Evolutionary conservation across 2,797 vertebrate species (phyloP).

Genomic region (Pseudochaenichthys georgianus): DNA sequence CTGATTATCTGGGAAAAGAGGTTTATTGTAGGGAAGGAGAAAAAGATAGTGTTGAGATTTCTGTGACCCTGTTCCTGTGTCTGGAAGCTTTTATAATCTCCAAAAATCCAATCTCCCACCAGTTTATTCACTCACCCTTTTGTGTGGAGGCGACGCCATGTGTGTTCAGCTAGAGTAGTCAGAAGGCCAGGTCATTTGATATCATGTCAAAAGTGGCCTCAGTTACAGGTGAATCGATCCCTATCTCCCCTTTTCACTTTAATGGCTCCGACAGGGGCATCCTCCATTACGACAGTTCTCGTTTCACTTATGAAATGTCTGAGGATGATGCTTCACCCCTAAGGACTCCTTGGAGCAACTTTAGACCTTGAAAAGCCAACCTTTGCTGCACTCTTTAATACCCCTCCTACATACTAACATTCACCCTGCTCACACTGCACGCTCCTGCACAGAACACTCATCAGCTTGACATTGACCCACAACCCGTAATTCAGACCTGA

Average conservation of each 20-base stretch:
- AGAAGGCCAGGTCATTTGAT: slow-evolving; percentile 79
- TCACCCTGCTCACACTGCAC: slow-evolving; percentile 24
- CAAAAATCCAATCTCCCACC: slow-evolving; percentile 40
- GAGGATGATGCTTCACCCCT: slow-evolving; percentile 59
- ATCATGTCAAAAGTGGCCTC: slow-evolving; percentile 79
- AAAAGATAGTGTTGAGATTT: not conserved
- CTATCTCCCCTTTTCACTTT: slow-evolving; percentile 67
- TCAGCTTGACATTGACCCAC: slow-evolving; percentile 63
- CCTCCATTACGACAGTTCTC: slow-evolving; percentile 68
- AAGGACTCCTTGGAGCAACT: slow-evolving; percentile 61
- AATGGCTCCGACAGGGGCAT: slow-evolving; percentile 72
- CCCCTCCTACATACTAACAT: slow-evolving; percentile 50
- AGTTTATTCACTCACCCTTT: slow-evolving; percentile 29
- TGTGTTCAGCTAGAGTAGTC: slow-evolving; percentile 51
- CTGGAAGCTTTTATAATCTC: slow-evolving; percentile 27
- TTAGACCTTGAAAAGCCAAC: slow-evolving; percentile 61
- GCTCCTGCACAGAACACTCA: slow-evolving; percentile 49
- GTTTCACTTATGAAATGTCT: slow-evolving; percentile 68
- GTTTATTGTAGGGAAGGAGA: slow-evolving; percentile 33
- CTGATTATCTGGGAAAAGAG: slow-evolving; percentile 26
- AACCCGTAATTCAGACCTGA: slow-evolving; percentile 62
- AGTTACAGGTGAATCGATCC: slow-evolving; percentile 83
- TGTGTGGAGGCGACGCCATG: slow-evolving; percentile 34
- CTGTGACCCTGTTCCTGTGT: slow-evolving; percentile 9
- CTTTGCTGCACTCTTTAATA: slow-evolving; percentile 58